phyloP scores from a whole-genome alignment of 2,113 vertebrate species.

The Vicugna pacos region DNA sequence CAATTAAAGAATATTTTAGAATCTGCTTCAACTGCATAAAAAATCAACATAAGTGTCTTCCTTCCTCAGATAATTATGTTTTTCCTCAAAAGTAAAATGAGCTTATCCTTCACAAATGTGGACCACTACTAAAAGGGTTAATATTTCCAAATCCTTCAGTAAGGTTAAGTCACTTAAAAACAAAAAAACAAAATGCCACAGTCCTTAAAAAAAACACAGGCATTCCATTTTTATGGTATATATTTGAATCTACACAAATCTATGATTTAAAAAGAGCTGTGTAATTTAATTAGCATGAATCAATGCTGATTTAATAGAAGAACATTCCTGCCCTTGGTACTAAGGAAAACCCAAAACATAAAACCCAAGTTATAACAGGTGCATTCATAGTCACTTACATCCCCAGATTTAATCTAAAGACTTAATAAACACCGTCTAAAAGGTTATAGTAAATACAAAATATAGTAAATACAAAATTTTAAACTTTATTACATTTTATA shows the following conservation, averaged over 20 bases:
- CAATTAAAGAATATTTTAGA: slow-evolving; percentile 47
- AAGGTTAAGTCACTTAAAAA: slow-evolving; percentile 64
- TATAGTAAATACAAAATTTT: not conserved
- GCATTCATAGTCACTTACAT: slow-evolving; percentile 26
- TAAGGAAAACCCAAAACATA: slow-evolving; percentile 58
- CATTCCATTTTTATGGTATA: slow-evolving; percentile 59
- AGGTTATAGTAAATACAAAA: slow-evolving; percentile 3
- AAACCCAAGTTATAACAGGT: slow-evolving; percentile 59
- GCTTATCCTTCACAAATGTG: not conserved
- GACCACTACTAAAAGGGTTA: not conserved
- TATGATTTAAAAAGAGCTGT: slow-evolving; percentile 52
- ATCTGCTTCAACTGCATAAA: slow-evolving; percentile 15
- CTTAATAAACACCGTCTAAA: not conserved
- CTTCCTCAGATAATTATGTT: slow-evolving; percentile 25
- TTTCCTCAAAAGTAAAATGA: slow-evolving; percentile 46
- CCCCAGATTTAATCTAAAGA: slow-evolving; percentile 46
- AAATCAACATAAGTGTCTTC: not conserved
- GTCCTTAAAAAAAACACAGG: slow-evolving; percentile 58
- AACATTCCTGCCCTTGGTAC: slow-evolving; percentile 31
- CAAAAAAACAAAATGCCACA: slow-evolving; percentile 33
- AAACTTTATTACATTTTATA: not conserved
- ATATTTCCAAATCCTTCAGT: slow-evolving; percentile 51
- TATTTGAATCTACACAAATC: slow-evolving; percentile 73
- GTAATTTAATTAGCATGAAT: slow-evolving; percentile 55
- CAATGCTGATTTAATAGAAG: slow-evolving; percentile 65